Base-by-base conservation (phyloP, 2,113 vertebrate species). In the Diglossa brunneiventris region DNA sequence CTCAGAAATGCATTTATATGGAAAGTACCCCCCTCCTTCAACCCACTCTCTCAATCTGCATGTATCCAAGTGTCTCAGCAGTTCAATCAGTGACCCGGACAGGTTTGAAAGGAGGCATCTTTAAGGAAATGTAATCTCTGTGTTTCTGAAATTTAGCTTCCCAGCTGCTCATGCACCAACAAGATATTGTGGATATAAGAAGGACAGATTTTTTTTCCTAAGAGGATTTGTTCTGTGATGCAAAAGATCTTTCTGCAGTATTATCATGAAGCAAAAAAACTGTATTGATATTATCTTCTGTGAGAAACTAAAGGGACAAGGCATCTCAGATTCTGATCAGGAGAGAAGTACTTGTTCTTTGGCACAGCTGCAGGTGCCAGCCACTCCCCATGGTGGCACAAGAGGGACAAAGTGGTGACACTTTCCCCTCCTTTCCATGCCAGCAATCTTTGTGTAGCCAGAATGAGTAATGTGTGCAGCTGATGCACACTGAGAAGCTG, bases 1-100 rank as follows among this genome's bases (percentile, higher is more conserved):
- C 30, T 77, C 78, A 90, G 78, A 91, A 94, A 94, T 58, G 66
- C 37, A 83, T 83, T 91, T 76, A 66, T 80, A 88, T 39, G 83
- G 58, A 92, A 92, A 92, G n/a, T 39, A 80, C 28, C 86, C 22
- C 44, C 44, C 70, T 90, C 53, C 46, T 93, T 50, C 72, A 86
- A 55, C 53, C 53, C 87, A 89, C 85, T 83, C 56, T 59, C 50
- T 61, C 77, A 26, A 67, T 92, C 42, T 93, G 56, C 84, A 91
- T 69, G 66, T 50, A 61, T 33, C 70, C 41, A 7, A 28, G 47
- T 69, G 14, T 82, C 58, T 68, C 74, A 76, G 46, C 63, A 95
- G 59, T 37, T 59, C 56, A 77, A 62, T 46, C 46, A 37, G 49
- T 0, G 1, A 72, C 53, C 42, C 24, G 79, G 41, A 61, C 26